Base-by-base conservation (phyloP, 2,888 invertebrate genomes). In the Reticulitermes lucifugus region DNA sequence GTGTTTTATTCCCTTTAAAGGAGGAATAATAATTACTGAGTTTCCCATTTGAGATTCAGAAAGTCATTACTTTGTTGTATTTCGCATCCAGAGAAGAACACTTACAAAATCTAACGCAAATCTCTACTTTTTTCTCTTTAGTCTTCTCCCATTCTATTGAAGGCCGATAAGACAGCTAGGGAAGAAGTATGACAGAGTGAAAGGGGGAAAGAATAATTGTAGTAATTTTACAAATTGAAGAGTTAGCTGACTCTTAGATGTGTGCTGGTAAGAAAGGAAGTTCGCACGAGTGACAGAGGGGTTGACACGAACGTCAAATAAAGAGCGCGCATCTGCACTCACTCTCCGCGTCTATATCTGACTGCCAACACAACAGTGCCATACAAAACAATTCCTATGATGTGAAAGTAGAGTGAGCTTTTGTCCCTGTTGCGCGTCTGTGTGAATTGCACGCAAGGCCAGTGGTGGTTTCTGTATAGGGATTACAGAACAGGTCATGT, bases 211-310 rank as follows among this genome's bases (percentile, higher is more conserved):
- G 79, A 84, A 80, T 84, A 84, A 84, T 84, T 84, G 84, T 81
- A 81, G 81, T 84, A 59, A 84, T 84, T 84, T 80, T 79, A 84
- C 84, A 73, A 84, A 81, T 84, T 84, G 81, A 81, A 81, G 81
- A 71, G 81, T 80, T 84, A 73, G 73, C 59, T 55, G 59, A 73
- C 41, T 83, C 43, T 83, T 75, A 73, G 73, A 21, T n/a, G 73
- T 35, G 81, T 83, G 55, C 73, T 35, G 29, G 75, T 71, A 29
- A 73, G 51, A 55, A 29, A 83, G 46, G 51, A 70, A 70, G 43
- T 46, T 60, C 35, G 22, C 22, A 29, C 21, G 22, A 22, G n/a
- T 6, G 46, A 46, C 1, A 43, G 25, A 77, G n/a, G 9, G 21
- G 77, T 7, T 25, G 22, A 4, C 51, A 46, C 46, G 25, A 3